Conservation (phyloP, 2,113 vertebrate genomes). For the Catharus minimus region DNA sequence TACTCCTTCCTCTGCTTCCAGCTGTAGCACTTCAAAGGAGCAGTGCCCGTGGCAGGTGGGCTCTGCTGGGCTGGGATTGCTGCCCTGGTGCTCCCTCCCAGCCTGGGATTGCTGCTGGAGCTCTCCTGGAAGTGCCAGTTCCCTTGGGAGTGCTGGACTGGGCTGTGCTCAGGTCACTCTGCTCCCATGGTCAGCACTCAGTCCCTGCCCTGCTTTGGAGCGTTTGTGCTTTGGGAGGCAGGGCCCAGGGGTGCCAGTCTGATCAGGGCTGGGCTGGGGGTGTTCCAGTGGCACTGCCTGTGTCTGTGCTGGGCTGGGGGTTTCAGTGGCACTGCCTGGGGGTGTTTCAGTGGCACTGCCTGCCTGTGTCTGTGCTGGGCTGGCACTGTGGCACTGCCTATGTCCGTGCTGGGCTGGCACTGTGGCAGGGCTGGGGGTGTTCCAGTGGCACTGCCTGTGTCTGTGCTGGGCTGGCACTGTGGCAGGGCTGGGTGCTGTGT, state of each 20-base stretch:
- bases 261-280: background rate
- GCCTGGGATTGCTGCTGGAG: background rate
- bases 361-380: background rate
- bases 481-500: background rate
- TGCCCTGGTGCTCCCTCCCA: no score
- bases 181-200: background rate
- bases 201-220: background rate
- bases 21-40: background rate
- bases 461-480: background rate
- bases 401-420: background rate
- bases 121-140: rapidly evolving
- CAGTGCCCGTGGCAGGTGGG: background rate
- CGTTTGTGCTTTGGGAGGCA: rapidly evolving
- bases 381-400: background rate
- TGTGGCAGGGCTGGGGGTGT: background rate
- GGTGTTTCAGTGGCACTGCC: no score
- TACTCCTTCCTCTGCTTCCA: background rate
- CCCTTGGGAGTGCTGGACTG: background rate
- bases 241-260: rapidly evolving
- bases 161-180: rapidly evolving
- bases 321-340: background rate
- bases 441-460: background rate
- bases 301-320: background rate
- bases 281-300: background rate
- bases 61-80: background rate